Base-by-base conservation (phyloP, 2,888 invertebrate genomes). In the Embidobia sp. region DNA sequence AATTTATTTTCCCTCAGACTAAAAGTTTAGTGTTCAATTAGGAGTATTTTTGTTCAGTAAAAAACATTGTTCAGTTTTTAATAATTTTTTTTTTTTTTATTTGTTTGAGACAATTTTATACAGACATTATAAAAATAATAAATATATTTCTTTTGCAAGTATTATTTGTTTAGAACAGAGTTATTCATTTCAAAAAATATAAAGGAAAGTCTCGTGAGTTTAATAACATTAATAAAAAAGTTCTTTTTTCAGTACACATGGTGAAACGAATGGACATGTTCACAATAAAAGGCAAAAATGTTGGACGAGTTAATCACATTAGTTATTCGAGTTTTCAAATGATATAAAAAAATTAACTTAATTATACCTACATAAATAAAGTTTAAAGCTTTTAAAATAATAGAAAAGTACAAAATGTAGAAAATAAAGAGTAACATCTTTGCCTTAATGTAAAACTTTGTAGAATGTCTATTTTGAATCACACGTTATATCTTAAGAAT, bases 41-140 rank as follows among this genome's bases (percentile, higher is more conserved):
- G n/a, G n/a, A n/a, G n/a, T n/a, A n/a, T n/a, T n/a, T n/a, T n/a
- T n/a, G n/a, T n/a, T n/a, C n/a, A n/a, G n/a, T n/a, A n/a, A n/a
- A n/a, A n/a, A n/a, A n/a, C n/a, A n/a, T n/a, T n/a, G n/a, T n/a
- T n/a, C n/a, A n/a, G n/a, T n/a, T n/a, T 19, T 7, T 42, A 13
- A 42, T 42, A 8, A 19, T 18, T 26, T n/a, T 44, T 42, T 3
- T 18, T 15, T 15, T 40, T 35, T 6, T 26, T 55, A 44, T 57
- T 11, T 35, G 46, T 61, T 61, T 33, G 48, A 61, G 26, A 49
- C 27, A 2, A 18, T 61, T 61, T 8, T 35, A 31, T 22, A 13
- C 13, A 42, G 51, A 44, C 33, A 44, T 51, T 64, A 64, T 42
- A 64, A 64, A 64, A 64, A 53, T 64, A 64, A 64, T 64, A 51